Percentiles rank a stretch among this genome's conserved stretches.
phyloP scores from a whole-genome alignment of 2,113 vertebrate species.

The Prochilodus magdalenae region DNA sequence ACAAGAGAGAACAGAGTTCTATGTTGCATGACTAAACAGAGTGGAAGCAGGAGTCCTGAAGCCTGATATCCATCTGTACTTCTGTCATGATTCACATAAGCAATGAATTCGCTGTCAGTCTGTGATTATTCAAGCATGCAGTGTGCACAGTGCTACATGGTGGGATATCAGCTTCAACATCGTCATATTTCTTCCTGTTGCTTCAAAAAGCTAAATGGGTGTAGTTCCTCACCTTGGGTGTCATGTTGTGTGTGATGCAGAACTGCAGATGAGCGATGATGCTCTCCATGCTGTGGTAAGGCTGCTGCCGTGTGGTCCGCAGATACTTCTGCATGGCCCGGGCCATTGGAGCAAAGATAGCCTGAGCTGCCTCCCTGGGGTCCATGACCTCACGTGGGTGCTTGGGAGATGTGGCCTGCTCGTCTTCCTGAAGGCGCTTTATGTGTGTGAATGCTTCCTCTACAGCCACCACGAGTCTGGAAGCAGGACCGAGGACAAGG shows the following conservation, averaged over 20 bases:
- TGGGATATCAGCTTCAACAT: too few relatives aligned
- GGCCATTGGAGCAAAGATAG: conserved; percentile 97
- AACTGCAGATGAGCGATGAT: conserved; percentile 96
- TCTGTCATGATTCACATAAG: too few relatives aligned
- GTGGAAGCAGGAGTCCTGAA: too few relatives aligned
- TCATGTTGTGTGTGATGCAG: conserved; percentile 99
- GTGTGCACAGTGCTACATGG: too few relatives aligned
- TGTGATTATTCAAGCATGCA: too few relatives aligned
- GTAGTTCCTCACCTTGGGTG: conserved; percentile 82
- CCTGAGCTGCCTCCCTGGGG: conserved; percentile 92
- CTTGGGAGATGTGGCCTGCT: conserved; percentile 76
- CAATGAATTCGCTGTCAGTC: too few relatives aligned
- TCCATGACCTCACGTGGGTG: conserved; percentile 94
- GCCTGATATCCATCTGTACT: too few relatives aligned
- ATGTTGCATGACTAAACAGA: too few relatives aligned
- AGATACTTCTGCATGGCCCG: conserved; percentile 98
- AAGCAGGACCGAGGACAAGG: background rate
- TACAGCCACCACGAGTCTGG: conserved; percentile 92
- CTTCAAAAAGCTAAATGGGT: too few relatives aligned
- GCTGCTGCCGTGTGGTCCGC: conserved; percentile 93
- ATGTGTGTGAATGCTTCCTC: conserved; percentile 98
- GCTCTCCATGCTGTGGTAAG: conserved; percentile 98
- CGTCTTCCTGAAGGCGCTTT: conserved; percentile 92
- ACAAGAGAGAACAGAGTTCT: too few relatives aligned
- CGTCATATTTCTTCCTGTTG: too few relatives aligned